Conservation (phyloP, 2,797 vertebrate genomes). For the Anabas testudineus region DNA sequence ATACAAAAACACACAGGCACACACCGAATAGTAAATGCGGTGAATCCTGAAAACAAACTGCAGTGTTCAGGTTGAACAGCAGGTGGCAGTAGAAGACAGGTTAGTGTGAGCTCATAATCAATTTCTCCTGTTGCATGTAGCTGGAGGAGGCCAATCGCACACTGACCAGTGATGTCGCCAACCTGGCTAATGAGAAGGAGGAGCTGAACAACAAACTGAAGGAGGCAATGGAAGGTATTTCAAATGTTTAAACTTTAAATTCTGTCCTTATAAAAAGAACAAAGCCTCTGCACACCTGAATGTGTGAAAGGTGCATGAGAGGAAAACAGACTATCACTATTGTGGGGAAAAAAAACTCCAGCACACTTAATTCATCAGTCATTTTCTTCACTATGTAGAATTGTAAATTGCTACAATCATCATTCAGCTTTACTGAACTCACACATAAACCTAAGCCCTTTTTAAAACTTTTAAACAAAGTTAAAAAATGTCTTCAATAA, state of each 20-base stretch:
- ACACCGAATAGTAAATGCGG: background rate
- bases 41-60: background rate
- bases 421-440: too few species aligned
- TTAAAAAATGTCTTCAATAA: too few species aligned
- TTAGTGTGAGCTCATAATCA: background rate
- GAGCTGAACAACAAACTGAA: conserved; percentile 96
- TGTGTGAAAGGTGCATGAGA: too few species aligned
- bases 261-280: too few species aligned
- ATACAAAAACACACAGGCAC: background rate
- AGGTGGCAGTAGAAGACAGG: background rate
- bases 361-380: too few species aligned
- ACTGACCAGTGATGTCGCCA: conserved; percentile 94
- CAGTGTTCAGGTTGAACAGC: background rate
- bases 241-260: background rate
- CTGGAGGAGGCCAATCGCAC: conserved; percentile 97
- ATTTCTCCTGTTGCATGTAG: conserved; percentile 73
- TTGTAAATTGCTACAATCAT: too few species aligned
- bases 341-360: too few species aligned
- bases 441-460: too few species aligned
- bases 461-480: too few species aligned
- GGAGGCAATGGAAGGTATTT: conserved; percentile 79
- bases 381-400: too few species aligned
- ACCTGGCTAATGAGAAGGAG: conserved; percentile 96
- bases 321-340: too few species aligned
- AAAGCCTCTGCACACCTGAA: too few species aligned